Base-by-base conservation (phyloP, 2,888 invertebrate genomes). In the Aradus depressus region DNA sequence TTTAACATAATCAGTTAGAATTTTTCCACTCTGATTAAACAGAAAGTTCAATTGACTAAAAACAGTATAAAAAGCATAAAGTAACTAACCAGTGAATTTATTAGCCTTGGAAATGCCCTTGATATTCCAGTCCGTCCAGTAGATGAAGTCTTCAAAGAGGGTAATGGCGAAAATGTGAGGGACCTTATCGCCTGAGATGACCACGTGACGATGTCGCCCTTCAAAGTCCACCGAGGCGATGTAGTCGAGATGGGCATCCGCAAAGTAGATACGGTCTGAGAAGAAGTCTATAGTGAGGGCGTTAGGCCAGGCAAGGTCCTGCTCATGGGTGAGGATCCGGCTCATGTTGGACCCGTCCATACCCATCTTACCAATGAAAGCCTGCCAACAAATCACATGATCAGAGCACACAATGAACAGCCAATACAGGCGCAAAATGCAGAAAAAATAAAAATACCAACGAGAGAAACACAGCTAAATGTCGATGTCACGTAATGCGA, bases 81-180 rank as follows among this genome's bases (percentile, higher is more conserved):
- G 35, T 6, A 34, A 22, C 39, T 43, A 55, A 44, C 76, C 77
- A 1, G 85, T 86, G 67, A 89, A 93, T 67, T 97, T 98, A 64
- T 93, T 84, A 0, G 95, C 93, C 60, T 83, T 79, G 59, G 84
- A 80, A 48, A 98, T 86, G 0, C 87, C 87, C 66, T 93, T 93
- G 44, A 91, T 70, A 67, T 97, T 97, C 97, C 98, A 98, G 66
- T 98, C 98, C 1, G 95, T 91, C 95, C 96, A 98, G 70, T 84
- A 98, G 18, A 89, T 75, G 61, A 76, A 81, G 62, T 96, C 93
- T 63, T 96, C 97, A 66, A 98, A 96, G 0, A 96, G 75, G 8
- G 87, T 82, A 38, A 98, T 72, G 0, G 96, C 95, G 63, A 95
- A 98, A 0, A 96, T 92, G 66, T 98, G 97, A 0, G 97, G 96